Evolutionary conservation across 2,888 invertebrate species (phyloP).

Genomic region (Zootermopsis nevadensis): DNA sequence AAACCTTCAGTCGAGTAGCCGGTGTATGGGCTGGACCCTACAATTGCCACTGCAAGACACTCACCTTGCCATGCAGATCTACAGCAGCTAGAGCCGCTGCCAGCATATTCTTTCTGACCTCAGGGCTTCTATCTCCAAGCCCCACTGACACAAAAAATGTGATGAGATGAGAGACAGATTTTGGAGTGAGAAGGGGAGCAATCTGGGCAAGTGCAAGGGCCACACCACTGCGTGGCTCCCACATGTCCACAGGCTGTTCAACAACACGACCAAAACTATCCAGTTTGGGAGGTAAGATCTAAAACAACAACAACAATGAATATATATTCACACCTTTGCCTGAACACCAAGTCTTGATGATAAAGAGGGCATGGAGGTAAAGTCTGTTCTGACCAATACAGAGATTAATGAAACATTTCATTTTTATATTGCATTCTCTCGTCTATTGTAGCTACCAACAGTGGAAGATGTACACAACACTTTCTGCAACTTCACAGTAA

Average conservation of each 20-base stretch:
- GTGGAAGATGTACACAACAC: too few relatives aligned
- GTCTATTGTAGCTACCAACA: too few relatives aligned
- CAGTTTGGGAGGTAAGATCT: slow-evolving; percentile 84
- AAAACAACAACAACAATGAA: slow-evolving; percentile 54
- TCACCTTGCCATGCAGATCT: slow-evolving; percentile 90
- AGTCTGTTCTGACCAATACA: too few relatives aligned
- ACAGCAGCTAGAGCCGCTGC: slow-evolving; percentile 93
- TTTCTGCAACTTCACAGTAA: neutral
- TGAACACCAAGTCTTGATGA: too few relatives aligned
- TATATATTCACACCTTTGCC: too few relatives aligned
- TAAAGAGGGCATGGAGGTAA: too few relatives aligned
- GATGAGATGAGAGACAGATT: slow-evolving; percentile 76
- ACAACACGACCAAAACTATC: slow-evolving; percentile 94
- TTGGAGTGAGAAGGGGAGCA: slow-evolving; percentile 77
- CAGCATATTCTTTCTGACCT: slow-evolving; percentile 86
- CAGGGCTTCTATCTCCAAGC: slow-evolving; percentile 85
- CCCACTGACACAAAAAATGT: slow-evolving; percentile 88
- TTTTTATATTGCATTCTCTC: too few relatives aligned
- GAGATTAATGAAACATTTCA: too few relatives aligned
- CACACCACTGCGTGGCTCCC: slow-evolving; percentile 90
- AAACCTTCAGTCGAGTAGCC: too few relatives aligned
- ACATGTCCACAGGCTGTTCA: slow-evolving; percentile 87
- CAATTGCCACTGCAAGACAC: neutral
- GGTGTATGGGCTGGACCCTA: too few relatives aligned
- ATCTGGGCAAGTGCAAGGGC: slow-evolving; percentile 85